Base-by-base conservation (phyloP, 2,113 vertebrate genomes). In the Sinocyclocheilus maitianheensis region DNA sequence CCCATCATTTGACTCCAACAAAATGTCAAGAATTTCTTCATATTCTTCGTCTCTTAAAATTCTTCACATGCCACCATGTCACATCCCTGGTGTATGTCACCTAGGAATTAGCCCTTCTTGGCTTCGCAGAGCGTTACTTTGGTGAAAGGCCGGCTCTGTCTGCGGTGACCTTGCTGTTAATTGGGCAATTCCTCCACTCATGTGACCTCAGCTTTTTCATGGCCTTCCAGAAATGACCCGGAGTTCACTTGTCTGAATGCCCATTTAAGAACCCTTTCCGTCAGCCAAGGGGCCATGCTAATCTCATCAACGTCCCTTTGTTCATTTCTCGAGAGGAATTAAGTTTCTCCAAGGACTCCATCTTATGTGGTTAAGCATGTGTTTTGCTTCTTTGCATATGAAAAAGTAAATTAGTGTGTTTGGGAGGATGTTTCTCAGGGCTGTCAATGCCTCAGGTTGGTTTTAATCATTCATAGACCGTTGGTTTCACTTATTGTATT, bases 81-180 rank as follows among this genome's bases (percentile, higher is more conserved):
- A 78, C 24, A 18, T 63, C 78, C 80, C n/a, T 26, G 14, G 34
- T 60, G 48, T 79, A 84, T 78, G 71, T 48, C 83, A 85, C 83
- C 75, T 77, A 37, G 53, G 46, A 86, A 81, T 34, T 18, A 20
- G 1, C 12, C 22, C 48, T 72, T 22, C 40, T 58, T 51, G n/a
- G 11, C 67, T 81, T 34, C 53, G 16, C 26, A 0, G 6, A 69
- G 81, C 11, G 9, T 58, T 74, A 30, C 63, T 65, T 65, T 65
- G 34, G n/a, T 88, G 84, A 87, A 87, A 84, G 83, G 53, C 46
- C 20, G 1, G 4, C 34, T 71, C 84, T 78, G 48, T 85, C 12
- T 30, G 26, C 12, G 60, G 40, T 77, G 77, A 72, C 85, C 84
- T 88, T 77, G 34, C 78, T 81, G 58, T 77, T 89, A 82, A 89